These are phyloP conservation scores for Daboia siamensis DNA, from an alignment of 2,113 vertebrate genomes.

Conservation along the genomic window DNA sequence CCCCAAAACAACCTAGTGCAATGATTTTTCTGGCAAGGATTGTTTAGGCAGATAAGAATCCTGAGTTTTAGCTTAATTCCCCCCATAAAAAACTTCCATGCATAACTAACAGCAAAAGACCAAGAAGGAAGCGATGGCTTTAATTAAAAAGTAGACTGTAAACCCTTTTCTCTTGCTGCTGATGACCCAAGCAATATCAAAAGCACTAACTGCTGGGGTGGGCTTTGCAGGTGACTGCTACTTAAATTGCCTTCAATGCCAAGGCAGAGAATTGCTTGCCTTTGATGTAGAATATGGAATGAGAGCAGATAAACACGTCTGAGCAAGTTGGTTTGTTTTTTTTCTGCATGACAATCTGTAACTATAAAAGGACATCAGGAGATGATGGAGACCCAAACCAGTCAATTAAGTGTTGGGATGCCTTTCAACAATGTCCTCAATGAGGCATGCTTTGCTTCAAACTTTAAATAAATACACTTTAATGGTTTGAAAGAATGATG, in stretches of 20 bases:
- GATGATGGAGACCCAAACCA: background rate
- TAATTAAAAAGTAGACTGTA: background rate
- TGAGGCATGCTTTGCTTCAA: background rate
- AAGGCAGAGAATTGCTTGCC: background rate
- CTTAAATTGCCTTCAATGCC: background rate
- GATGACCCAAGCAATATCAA: conserved; percentile 8
- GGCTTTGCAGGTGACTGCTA: background rate
- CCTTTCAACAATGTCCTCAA: background rate
- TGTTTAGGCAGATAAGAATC: background rate
- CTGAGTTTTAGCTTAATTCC: background rate
- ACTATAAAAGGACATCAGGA: conserved; percentile 3
- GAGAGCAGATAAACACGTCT: conserved; percentile 15
- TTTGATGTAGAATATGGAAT: conserved; percentile 18
- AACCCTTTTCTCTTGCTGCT: background rate
- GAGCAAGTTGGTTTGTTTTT: background rate
- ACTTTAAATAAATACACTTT: background rate
- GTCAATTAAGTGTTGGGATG: background rate
- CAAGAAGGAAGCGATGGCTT: background rate
- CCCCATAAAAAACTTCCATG: too few species aligned
- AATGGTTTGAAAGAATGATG: background rate
- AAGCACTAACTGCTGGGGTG: conserved; percentile 19
- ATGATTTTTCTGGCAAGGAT: background rate
- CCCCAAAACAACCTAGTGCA: background rate
- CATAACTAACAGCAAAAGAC: background rate
- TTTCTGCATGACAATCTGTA: background rate